Percentiles rank a stretch among this genome's conserved stretches.
phyloP scores from a whole-genome alignment of 37 sponge, comb jelly and placozoan genomes.

The Bolinopsis microptera region DNA sequence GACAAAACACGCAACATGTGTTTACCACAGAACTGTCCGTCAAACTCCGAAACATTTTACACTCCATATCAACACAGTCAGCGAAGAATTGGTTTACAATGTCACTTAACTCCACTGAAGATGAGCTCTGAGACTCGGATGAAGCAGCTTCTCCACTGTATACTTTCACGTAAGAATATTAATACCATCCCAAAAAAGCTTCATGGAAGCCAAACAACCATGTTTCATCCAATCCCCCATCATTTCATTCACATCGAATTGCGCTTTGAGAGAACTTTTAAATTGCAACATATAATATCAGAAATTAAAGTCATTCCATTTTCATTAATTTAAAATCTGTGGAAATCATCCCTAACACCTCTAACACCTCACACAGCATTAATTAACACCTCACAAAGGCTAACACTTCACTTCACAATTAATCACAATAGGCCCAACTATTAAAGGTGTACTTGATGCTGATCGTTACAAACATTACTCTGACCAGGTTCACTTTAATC shows the following conservation, averaged over 20 bases:
- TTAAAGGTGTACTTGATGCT: background rate
- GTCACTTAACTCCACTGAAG: too few species aligned
- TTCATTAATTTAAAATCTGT: too few species aligned
- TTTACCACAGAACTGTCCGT: constrained; percentile 9
- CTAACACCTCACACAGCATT: too few species aligned
- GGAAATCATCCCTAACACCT: too few species aligned
- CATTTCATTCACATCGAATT: background rate
- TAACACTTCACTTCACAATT: too few species aligned
- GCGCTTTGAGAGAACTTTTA: too few species aligned
- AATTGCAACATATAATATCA: too few species aligned
- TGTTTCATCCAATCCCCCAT: background rate
- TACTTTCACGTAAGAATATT: background rate
- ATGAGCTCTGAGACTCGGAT: background rate
- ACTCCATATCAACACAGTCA: background rate
- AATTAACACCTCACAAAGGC: too few species aligned
- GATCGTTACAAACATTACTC: background rate
- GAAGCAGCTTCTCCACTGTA: background rate
- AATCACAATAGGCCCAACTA: background rate
- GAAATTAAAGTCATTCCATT: too few species aligned
- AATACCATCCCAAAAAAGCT: too few species aligned
- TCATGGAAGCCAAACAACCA: too few species aligned
- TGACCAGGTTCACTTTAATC: background rate
- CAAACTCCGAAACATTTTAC: background rate
- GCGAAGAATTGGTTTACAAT: background rate
- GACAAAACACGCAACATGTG: constrained; percentile 32